phyloP scores from a whole-genome alignment of 2,888 invertebrate species.

The Eristalis pertinax region DNA sequence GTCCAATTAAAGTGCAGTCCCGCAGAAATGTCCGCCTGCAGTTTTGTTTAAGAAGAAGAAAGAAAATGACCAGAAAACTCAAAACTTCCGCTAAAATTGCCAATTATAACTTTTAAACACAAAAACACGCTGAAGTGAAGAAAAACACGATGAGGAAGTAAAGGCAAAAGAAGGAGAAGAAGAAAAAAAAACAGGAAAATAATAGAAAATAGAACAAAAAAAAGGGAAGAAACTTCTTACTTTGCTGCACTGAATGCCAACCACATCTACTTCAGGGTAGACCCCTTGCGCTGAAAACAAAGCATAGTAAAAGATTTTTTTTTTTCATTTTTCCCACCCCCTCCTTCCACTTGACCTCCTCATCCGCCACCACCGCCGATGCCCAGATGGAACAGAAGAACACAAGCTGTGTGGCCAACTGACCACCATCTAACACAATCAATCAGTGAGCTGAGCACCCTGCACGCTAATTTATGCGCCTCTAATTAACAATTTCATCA shows the following conservation, averaged over 20 bases:
- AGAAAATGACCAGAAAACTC: constrained; percentile 42
- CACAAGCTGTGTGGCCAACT: constrained; percentile 53
- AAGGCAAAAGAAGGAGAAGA: neutral
- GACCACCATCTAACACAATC: constrained; percentile 67
- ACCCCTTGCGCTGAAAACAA: constrained; percentile 26
- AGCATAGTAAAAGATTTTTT: constrained; percentile 24
- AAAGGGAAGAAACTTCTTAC: constrained; percentile 41
- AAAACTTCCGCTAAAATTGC: constrained; percentile 65
- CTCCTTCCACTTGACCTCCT: constrained; percentile 62
- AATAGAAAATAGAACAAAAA: constrained; percentile 3
- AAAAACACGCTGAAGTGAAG: constrained; percentile 25
- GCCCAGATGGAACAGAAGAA: constrained; percentile 34
- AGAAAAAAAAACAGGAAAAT: neutral
- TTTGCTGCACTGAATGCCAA: constrained; percentile 50
- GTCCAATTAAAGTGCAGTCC: constrained; percentile 62
- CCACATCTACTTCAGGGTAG: constrained; percentile 39
- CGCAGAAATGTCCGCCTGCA: constrained; percentile 32
- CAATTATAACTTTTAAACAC: constrained; percentile 67
- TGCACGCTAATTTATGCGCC: constrained; percentile 67
- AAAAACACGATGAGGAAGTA: constrained; percentile 4
- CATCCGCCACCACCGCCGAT: constrained; percentile 60
- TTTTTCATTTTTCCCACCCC: neutral
- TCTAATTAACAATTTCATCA: constrained; percentile 69
- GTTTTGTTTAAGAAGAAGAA: constrained; percentile 38
- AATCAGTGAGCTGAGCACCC: constrained; percentile 63